Evolutionary conservation across 2,797 vertebrate genomes (phyloP).

Genomic region (Acrocephalus scirpaceus): DNA sequence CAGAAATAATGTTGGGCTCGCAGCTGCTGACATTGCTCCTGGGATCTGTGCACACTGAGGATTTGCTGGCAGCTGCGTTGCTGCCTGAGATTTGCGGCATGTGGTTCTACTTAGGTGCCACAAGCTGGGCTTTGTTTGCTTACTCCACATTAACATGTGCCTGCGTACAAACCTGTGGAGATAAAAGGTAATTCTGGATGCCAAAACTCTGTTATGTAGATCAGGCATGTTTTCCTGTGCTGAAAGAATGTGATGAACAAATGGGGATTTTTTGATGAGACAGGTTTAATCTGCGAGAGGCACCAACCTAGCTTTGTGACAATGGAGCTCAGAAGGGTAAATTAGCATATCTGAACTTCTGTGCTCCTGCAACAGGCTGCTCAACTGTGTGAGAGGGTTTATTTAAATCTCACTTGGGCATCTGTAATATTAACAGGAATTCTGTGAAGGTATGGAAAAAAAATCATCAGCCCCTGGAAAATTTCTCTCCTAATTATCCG

Average conservation of each 20-base stretch:
- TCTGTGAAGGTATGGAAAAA: neutral
- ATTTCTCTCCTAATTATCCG: neutral
- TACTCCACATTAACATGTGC: conserved; percentile 30
- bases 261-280: neutral
- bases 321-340: neutral
- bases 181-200: conserved; percentile 26
- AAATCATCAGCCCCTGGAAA: neutral
- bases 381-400: neutral
- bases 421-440: neutral
- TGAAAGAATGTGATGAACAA: neutral
- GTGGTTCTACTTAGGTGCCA: conserved; percentile 56
- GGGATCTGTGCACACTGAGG: neutral
- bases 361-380: neutral
- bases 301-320: neutral
- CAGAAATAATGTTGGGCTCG: neutral
- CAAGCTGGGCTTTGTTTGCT: conserved; percentile 60
- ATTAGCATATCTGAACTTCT: neutral
- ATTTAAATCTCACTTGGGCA: neutral
- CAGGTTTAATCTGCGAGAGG: neutral
- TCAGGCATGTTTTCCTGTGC: neutral
- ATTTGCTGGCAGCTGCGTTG: neutral
- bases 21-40: conserved; percentile 47
- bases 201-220: neutral
- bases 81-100: neutral
- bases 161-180: conserved; percentile 56